phyloP scores from a whole-genome alignment of 2,113 vertebrate species.

The Stegastes partitus region DNA sequence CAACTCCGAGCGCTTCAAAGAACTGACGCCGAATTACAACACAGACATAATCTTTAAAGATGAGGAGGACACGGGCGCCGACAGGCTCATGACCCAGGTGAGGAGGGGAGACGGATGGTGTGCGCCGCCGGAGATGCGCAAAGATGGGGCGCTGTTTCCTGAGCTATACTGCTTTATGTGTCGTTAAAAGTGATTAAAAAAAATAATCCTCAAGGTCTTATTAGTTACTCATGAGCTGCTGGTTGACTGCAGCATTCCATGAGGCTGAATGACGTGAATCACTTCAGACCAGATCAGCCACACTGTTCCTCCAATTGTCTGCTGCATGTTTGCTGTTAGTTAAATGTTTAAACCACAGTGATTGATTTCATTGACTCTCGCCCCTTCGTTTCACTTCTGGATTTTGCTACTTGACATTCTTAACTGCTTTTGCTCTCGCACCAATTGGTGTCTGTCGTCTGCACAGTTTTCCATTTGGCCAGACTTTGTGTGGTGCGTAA shows the following conservation, averaged over 20 bases:
- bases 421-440: slow-evolving; percentile 7
- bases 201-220: neutral
- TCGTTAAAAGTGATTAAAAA: neutral
- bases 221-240: neutral
- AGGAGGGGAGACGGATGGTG: slow-evolving; percentile 48
- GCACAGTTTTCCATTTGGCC: neutral
- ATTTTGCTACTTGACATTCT: slow-evolving; percentile 28
- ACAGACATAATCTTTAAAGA: slow-evolving; percentile 99
- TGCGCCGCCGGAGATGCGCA: neutral
- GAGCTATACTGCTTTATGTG: neutral
- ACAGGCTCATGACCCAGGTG: slow-evolving; percentile 98
- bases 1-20: slow-evolving; percentile 95
- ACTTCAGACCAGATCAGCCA: slow-evolving; percentile 4
- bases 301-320: slow-evolving; percentile 37
- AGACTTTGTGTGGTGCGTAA: neutral
- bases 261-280: neutral
- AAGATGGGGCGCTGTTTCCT: neutral
- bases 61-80: slow-evolving; percentile 98
- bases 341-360: slow-evolving; percentile 72
- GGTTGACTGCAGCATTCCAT: neutral
- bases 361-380: slow-evolving; percentile 67
- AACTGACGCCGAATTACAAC: slow-evolving; percentile 97
- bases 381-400: slow-evolving; percentile 35
- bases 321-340: slow-evolving; percentile 68
- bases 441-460: neutral